Evolutionary conservation across 2,797 vertebrate species (phyloP).

Genomic region (Hapalemur alaotrensis): DNA sequence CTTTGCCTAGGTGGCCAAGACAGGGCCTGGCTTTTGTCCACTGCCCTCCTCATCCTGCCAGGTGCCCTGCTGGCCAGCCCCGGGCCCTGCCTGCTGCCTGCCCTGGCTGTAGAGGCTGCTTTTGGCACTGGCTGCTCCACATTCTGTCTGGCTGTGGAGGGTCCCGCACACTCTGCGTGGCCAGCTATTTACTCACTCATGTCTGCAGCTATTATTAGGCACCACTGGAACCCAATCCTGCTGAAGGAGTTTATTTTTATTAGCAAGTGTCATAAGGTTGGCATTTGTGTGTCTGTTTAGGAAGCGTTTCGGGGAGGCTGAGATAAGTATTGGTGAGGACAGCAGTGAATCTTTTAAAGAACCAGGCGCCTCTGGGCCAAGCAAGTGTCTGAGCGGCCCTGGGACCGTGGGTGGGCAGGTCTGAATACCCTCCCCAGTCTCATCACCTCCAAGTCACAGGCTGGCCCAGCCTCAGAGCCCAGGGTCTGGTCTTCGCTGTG

Average conservation of each 20-base stretch:
- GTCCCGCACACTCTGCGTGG: not conserved
- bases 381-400: fast-evolving
- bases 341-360: not conserved
- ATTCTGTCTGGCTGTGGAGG: not conserved
- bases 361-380: not conserved
- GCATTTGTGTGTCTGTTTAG: constrained; percentile 29
- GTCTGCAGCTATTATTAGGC: constrained; percentile 44
- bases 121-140: not conserved
- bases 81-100: not conserved
- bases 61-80: not conserved
- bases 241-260: constrained; percentile 20
- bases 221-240: not conserved
- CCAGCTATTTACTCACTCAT: not conserved
- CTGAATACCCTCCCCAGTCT: not conserved
- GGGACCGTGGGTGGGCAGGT: fast-evolving
- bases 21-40: not conserved
- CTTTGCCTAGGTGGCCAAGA: not conserved
- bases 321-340: not conserved
- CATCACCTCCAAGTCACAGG: not conserved
- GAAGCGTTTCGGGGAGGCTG: not conserved
- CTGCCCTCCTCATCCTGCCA: not conserved
- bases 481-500: not conserved
- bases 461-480: not conserved
- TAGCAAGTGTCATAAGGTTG: constrained; percentile 14
- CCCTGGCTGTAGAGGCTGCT: not conserved